Conservation (phyloP, 2,113 vertebrate genomes). For the Eulacestoma nigropectus region DNA sequence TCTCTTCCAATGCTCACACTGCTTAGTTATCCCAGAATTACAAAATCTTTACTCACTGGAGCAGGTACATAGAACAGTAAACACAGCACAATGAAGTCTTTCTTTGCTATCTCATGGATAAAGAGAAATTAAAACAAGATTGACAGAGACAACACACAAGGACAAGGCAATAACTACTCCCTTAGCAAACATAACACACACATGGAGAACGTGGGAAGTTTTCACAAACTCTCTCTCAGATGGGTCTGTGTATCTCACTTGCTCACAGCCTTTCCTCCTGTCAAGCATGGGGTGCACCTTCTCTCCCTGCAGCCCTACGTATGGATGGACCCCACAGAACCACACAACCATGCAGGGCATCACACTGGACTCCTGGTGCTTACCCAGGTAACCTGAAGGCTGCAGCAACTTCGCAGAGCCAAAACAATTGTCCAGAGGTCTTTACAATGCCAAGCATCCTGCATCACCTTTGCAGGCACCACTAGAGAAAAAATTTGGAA, state of each 20-base stretch:
- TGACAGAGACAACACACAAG: not conserved
- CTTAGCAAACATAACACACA: not conserved
- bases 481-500: not conserved
- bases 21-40: not conserved
- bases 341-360: not conserved
- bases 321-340: not conserved
- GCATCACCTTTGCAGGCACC: not conserved
- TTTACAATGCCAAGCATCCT: not conserved
- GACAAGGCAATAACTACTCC: not conserved
- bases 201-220: not conserved
- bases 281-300: not conserved
- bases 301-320: accelerated
- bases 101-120: not conserved
- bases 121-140: not conserved
- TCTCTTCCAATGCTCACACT: not conserved
- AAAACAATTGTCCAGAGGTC: not conserved
- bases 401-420: not conserved
- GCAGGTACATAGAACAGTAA: not conserved
- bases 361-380: not conserved
- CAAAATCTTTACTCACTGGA: not conserved
- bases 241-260: not conserved
- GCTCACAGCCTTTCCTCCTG: not conserved
- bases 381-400: not conserved
- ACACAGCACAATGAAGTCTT: not conserved
- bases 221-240: not conserved